phyloP scores from a whole-genome alignment of 2,888 invertebrate genomes.

The Lamproptera curius region DNA sequence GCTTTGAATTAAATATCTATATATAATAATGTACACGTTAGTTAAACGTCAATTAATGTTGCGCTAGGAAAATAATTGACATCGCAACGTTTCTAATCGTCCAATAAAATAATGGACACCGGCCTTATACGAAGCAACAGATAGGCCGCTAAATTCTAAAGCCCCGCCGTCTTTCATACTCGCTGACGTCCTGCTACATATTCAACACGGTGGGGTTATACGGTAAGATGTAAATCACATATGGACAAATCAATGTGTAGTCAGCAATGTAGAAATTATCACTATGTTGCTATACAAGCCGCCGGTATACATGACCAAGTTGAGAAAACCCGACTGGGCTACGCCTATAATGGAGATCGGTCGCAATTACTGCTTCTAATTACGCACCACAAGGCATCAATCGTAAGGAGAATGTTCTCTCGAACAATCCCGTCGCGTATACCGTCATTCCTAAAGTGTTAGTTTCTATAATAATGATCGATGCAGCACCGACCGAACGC shows the following conservation, averaged over 20 bases:
- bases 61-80: conserved; percentile 60
- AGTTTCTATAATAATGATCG: conserved; percentile 78
- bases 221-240: conserved; percentile 20
- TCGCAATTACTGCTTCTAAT: conserved; percentile 39
- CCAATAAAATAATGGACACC: conserved; percentile 56
- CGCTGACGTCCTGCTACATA: conserved; percentile 16
- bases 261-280: conserved; percentile 45
- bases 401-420: background rate
- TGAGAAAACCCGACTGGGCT: conserved; percentile 46
- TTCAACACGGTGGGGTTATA: conserved; percentile 38
- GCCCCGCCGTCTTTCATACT: conserved; percentile 42
- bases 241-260: conserved; percentile 11
- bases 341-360: conserved; percentile 45
- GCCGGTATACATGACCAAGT: conserved; percentile 54
- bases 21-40: conserved; percentile 40
- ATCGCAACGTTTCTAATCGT: conserved; percentile 44
- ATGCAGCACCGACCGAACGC: conserved; percentile 71
- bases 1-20: no score
- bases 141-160: conserved; percentile 39
- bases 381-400: conserved; percentile 15
- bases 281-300: conserved; percentile 38
- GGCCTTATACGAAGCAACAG: conserved; percentile 45
- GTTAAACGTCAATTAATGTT: conserved; percentile 66
- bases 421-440: background rate
- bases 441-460: conserved; percentile 70